Conservation (phyloP, 2,888 invertebrate species). For the Rhagophthalmus giganteus region DNA sequence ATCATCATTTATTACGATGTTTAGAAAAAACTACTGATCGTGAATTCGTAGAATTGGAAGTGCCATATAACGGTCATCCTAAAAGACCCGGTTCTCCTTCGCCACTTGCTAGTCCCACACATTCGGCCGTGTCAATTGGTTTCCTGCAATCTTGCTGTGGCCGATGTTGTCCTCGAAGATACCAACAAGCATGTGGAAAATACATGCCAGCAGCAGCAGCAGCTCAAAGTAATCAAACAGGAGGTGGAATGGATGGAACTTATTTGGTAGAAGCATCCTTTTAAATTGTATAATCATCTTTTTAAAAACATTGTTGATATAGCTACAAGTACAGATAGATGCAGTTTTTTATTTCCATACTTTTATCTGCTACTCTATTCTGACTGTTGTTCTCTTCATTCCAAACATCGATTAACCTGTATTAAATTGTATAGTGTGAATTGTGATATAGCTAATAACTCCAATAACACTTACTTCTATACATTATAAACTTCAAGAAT, state of each 20-base stretch:
- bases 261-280: conserved; percentile 85
- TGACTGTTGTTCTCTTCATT: conserved; percentile 29
- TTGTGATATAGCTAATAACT: conserved; percentile 47
- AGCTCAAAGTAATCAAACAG: conserved; percentile 78
- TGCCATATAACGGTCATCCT: conserved; percentile 90
- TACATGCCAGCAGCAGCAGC: conserved; percentile 85
- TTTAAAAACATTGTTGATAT: conserved; percentile 1
- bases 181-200: conserved; percentile 86
- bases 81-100: conserved; percentile 90
- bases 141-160: conserved; percentile 80
- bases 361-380: conserved; percentile 10
- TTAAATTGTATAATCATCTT: conserved; percentile 11
- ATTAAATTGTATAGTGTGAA: conserved; percentile 45
- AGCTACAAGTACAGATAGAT: conserved; percentile 5
- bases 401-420: conserved; percentile 43
- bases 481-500: no score
- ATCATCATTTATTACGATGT: conserved; percentile 96
- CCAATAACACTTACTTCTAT: no score
- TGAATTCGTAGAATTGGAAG: conserved; percentile 95
- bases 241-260: conserved; percentile 82
- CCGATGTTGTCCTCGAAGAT: conserved; percentile 83
- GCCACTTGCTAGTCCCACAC: conserved; percentile 83
- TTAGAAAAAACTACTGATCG: conserved; percentile 98
- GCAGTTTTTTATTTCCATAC: conserved; percentile 3
- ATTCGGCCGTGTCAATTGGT: conserved; percentile 69